These are phyloP conservation scores for Pachypanchax playfairii DNA, from an alignment of 2,113 vertebrate species.

Conservation along the genomic window DNA sequence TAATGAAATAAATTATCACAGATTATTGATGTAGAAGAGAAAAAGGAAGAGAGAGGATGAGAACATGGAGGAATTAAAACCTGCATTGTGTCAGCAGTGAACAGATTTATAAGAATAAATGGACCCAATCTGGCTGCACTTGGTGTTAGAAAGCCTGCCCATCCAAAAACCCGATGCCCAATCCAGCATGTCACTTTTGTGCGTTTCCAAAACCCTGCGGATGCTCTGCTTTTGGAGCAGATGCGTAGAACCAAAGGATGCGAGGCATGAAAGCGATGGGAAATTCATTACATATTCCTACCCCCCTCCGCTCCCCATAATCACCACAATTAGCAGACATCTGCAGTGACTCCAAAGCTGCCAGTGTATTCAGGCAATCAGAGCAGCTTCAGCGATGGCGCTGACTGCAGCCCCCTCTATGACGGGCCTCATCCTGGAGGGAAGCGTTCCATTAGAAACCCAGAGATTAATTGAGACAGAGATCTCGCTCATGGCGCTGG, in stretches of 20 bases:
- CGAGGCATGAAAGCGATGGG: slow-evolving; percentile 76
- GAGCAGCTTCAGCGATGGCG: slow-evolving; percentile 68
- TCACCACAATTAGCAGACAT: slow-evolving; percentile 84
- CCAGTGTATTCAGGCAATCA: slow-evolving; percentile 77
- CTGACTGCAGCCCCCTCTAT: slow-evolving; percentile 70
- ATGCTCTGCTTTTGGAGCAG: slow-evolving; percentile 73
- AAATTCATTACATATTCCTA: slow-evolving; percentile 80
- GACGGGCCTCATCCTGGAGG: slow-evolving; percentile 75
- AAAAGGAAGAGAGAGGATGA: slow-evolving; percentile 21
- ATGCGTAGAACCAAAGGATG: slow-evolving; percentile 74
- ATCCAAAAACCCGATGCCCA: slow-evolving; percentile 61
- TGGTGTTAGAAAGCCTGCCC: slow-evolving; percentile 45
- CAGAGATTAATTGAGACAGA: slow-evolving; percentile 76
- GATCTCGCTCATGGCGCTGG: slow-evolving; percentile 67
- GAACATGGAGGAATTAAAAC: slow-evolving; percentile 37
- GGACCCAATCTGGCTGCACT: slow-evolving; percentile 61
- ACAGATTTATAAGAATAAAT: slow-evolving; percentile 59
- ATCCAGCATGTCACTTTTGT: slow-evolving; percentile 69
- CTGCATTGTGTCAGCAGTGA: slow-evolving; percentile 26
- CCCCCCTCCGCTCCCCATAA: slow-evolving; percentile 79
- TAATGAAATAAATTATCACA: slow-evolving; percentile 15
- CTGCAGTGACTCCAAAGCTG: slow-evolving; percentile 78
- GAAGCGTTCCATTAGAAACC: slow-evolving; percentile 78
- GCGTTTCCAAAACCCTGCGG: slow-evolving; percentile 67
- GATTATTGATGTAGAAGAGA: slow-evolving; percentile 13